These are phyloP conservation scores for Lanistes nyassanus DNA, from an alignment of 1,140 invertebrate genomes.

Conservation along the genomic window DNA sequence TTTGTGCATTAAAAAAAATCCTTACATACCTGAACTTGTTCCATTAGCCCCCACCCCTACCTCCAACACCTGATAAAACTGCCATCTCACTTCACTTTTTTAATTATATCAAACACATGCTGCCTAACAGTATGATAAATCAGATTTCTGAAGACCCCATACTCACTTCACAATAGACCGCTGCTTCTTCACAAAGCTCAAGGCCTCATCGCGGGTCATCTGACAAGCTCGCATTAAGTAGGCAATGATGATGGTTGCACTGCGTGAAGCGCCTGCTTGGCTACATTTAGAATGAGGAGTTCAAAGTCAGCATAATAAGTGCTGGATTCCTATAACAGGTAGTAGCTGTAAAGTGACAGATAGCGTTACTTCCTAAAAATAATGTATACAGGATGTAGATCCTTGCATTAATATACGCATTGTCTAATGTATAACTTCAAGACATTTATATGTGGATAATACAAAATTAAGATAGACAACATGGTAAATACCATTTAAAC, in stretches of 20 bases:
- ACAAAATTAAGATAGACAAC: neutral
- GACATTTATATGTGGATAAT: neutral
- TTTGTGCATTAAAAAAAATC: too few species aligned
- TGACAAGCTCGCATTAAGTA: slow-evolving; percentile 54
- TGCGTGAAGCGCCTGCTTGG: slow-evolving; percentile 55
- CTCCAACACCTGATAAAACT: too few species aligned
- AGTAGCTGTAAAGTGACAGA: neutral
- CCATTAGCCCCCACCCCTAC: too few species aligned
- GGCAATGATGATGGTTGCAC: slow-evolving; percentile 56
- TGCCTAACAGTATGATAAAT: too few species aligned
- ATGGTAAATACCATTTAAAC: neutral
- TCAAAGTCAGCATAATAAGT: neutral
- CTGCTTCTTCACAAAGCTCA: slow-evolving; percentile 33
- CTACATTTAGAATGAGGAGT: slow-evolving; percentile 43
- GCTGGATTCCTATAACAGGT: neutral
- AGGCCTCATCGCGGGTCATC: slow-evolving; percentile 38
- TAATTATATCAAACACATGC: too few species aligned
- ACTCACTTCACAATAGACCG: slow-evolving; percentile 12
- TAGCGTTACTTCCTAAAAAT: neutral
- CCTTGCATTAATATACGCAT: neutral
- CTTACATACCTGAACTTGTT: too few species aligned
- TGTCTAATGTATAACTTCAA: neutral
- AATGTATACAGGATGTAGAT: neutral
- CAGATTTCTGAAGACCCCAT: too few species aligned
- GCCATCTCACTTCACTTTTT: too few species aligned